Evolutionary conservation across 2,888 invertebrate species (phyloP).

Genomic region (Andrena bucephala): DNA sequence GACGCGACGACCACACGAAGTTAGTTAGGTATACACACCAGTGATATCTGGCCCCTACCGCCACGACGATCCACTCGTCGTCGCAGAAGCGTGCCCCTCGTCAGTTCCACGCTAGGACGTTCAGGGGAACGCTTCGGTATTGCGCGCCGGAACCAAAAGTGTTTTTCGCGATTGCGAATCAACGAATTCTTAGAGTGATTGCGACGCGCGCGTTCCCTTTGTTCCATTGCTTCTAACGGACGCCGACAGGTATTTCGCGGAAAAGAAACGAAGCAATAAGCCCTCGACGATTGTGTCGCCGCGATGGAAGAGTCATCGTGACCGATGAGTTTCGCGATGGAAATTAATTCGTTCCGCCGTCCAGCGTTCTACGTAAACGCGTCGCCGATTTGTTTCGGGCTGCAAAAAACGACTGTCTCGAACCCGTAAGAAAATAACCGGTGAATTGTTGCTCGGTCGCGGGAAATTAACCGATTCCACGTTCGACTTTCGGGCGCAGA

Average conservation of each 20-base stretch:
- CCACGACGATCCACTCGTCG: constrained; percentile 7
- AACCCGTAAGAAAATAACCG: background rate
- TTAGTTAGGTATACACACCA: no score
- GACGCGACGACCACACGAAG: no score
- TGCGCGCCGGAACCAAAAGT: background rate
- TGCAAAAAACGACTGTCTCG: background rate
- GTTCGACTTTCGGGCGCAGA: background rate
- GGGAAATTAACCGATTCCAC: background rate
- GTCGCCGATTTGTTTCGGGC: constrained; percentile 15
- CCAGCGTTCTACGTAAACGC: constrained; percentile 5
- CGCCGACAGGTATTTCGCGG: background rate
- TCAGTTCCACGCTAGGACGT: background rate
- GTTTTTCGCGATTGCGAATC: background rate
- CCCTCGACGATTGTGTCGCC: constrained; percentile 11
- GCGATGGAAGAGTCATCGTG: constrained; percentile 40
- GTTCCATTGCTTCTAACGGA: constrained; percentile 6
- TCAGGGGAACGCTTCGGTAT: background rate
- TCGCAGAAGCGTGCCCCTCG: background rate
- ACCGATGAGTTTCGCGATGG: constrained; percentile 20
- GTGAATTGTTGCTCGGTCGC: background rate
- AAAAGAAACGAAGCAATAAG: background rate
- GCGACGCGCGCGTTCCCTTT: constrained; percentile 17
- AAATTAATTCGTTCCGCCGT: constrained; percentile 45
- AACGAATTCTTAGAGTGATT: constrained; percentile 15
- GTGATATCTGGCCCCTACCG: background rate